These are phyloP conservation scores for Heliothis subflexa DNA, from an alignment of 1,140 invertebrate genomes.

Conservation along the genomic window DNA sequence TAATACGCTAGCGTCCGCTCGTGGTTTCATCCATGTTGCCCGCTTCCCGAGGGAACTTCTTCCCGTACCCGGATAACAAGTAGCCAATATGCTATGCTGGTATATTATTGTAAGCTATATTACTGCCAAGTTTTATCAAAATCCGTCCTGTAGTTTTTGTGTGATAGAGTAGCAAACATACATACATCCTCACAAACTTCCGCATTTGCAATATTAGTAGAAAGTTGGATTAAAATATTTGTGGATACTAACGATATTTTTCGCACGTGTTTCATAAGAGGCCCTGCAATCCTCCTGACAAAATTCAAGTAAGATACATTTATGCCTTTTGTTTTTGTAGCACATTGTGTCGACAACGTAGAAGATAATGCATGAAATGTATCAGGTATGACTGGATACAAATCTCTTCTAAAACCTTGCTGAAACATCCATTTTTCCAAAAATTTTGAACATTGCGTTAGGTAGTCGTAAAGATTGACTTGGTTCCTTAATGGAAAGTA, in stretches of 20 bases:
- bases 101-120: too few species aligned
- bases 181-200: too few species aligned
- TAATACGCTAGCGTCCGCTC: too few species aligned
- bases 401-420: slow-evolving; percentile 80
- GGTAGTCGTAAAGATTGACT: slow-evolving; percentile 67
- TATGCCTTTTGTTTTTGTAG: slow-evolving; percentile 74
- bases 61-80: too few species aligned
- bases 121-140: too few species aligned
- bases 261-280: slow-evolving; percentile 74
- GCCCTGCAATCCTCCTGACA: slow-evolving; percentile 74
- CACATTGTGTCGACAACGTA: slow-evolving; percentile 61
- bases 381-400: slow-evolving; percentile 77
- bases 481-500: slow-evolving; percentile 69
- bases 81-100: too few species aligned
- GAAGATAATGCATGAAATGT: slow-evolving; percentile 76
- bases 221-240: slow-evolving; percentile 17
- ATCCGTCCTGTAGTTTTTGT: too few species aligned
- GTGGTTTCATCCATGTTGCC: too few species aligned
- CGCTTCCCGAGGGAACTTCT: too few species aligned
- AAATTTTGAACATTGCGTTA: slow-evolving; percentile 69
- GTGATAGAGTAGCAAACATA: too few species aligned
- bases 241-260: slow-evolving; percentile 70
- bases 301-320: slow-evolving; percentile 79
- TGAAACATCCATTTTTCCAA: slow-evolving; percentile 82
- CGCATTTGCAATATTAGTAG: background rate